Conservation (phyloP, 1,140 invertebrate genomes). For the Eumeta japonica region DNA sequence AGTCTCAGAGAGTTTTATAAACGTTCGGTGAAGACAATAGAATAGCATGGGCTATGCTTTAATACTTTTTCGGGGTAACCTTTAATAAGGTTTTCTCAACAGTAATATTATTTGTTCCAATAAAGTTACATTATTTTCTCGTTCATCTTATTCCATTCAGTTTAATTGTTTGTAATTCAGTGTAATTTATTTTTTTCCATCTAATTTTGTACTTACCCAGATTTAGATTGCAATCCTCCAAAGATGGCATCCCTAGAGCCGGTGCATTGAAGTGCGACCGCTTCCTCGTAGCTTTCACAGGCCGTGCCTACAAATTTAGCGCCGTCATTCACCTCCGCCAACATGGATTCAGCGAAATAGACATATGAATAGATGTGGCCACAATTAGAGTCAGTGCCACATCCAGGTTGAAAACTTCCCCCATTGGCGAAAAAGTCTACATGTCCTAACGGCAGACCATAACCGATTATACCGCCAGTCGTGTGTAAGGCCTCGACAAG, state of each 20-base stretch:
- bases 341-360: slow-evolving; percentile 39
- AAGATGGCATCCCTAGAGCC: slow-evolving; percentile 25
- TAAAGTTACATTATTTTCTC: too few species aligned
- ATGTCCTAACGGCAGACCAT: slow-evolving; percentile 60
- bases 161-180: too few species aligned
- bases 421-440: slow-evolving; percentile 72
- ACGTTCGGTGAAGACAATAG: too few species aligned
- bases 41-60: too few species aligned
- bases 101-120: too few species aligned
- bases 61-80: too few species aligned
- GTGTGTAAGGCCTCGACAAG: slow-evolving; percentile 74
- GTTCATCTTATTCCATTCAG: too few species aligned
- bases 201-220: slow-evolving; percentile 28
- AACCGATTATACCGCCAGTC: slow-evolving; percentile 59
- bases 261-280: slow-evolving; percentile 18
- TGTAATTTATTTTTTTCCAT: too few species aligned
- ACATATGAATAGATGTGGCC: slow-evolving; percentile 28
- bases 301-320: slow-evolving; percentile 31
- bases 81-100: too few species aligned
- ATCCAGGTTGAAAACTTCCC: slow-evolving; percentile 37
- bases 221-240: slow-evolving; percentile 24
- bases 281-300: slow-evolving; percentile 26
- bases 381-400: slow-evolving; percentile 23
- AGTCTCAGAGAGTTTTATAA: too few species aligned
- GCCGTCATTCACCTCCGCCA: slow-evolving; percentile 12